Conservation (phyloP, 2,113 vertebrate genomes). For the Peucedramus taeniatus region DNA sequence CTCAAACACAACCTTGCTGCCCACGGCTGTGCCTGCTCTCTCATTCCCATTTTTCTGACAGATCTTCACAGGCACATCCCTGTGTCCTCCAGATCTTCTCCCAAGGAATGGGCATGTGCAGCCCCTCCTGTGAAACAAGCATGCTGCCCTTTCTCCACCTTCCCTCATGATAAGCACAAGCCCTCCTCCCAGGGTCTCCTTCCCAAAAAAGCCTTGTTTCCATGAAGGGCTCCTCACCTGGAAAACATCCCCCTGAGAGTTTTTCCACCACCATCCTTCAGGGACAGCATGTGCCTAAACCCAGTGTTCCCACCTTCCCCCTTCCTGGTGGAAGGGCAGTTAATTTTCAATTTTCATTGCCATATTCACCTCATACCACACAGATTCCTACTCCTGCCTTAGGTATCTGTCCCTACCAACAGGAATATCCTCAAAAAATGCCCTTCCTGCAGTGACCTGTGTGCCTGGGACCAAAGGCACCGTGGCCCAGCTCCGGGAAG, state of each 20-base stretch:
- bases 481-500: not conserved
- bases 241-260: not conserved
- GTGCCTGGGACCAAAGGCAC: not conserved
- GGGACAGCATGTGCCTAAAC: accelerated
- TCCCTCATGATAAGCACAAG: accelerated
- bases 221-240: not conserved
- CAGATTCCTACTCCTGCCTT: not conserved
- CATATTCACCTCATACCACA: not conserved
- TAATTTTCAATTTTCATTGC: not conserved
- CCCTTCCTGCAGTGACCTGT: not conserved
- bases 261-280: too few relatives aligned
- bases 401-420: not conserved
- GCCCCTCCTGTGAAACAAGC: not conserved
- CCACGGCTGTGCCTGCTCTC: accelerated
- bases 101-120: accelerated
- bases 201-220: not conserved
- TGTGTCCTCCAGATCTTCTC: not conserved
- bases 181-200: not conserved
- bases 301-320: accelerated
- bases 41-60: too few relatives aligned
- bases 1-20: not conserved
- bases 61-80: not conserved
- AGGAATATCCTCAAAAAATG: accelerated
- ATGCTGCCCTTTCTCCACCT: not conserved
- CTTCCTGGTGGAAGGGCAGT: not conserved